Conservation (phyloP, 1,140 invertebrate species). For the Pogonomyrmex barbatus region DNA sequence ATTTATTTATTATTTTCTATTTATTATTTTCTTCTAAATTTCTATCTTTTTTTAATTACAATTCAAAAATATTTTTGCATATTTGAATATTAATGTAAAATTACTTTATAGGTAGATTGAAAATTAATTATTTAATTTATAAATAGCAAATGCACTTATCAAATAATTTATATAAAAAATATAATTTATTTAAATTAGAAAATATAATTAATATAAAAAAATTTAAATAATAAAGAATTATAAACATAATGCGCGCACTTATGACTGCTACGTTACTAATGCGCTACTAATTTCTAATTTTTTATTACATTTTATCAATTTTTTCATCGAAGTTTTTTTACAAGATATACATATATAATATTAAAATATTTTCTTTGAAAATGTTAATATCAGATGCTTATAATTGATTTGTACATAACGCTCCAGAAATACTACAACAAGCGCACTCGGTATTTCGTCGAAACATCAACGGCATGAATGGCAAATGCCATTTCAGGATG, state of each 20-base stretch:
- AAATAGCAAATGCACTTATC: not conserved
- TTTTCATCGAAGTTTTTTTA: not conserved
- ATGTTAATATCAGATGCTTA: not conserved
- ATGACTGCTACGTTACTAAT: not conserved
- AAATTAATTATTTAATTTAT: not conserved
- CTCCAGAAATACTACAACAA: constrained; percentile 2
- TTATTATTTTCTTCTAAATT: not conserved
- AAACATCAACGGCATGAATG: not conserved
- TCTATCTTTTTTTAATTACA: not conserved
- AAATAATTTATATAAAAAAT: not conserved
- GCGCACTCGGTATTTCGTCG: constrained; percentile 8
- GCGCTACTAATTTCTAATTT: not conserved
- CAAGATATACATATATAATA: not conserved
- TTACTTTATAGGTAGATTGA: not conserved
- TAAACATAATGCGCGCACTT: not conserved
- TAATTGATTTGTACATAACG: not conserved
- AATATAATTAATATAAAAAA: not conserved
- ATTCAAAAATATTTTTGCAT: not conserved
- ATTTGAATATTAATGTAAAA: not conserved
- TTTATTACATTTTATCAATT: not conserved
- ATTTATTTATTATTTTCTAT: not conserved
- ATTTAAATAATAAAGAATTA: not conserved
- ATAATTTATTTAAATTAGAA: not conserved
- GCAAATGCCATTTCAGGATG: constrained; percentile 54
- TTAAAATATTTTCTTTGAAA: not conserved